Percentiles rank a stretch among this genome's conserved stretches.
Evolutionary conservation across 1,140 invertebrate species (phyloP).

Genomic region (Brachionus calyciflorus): DNA sequence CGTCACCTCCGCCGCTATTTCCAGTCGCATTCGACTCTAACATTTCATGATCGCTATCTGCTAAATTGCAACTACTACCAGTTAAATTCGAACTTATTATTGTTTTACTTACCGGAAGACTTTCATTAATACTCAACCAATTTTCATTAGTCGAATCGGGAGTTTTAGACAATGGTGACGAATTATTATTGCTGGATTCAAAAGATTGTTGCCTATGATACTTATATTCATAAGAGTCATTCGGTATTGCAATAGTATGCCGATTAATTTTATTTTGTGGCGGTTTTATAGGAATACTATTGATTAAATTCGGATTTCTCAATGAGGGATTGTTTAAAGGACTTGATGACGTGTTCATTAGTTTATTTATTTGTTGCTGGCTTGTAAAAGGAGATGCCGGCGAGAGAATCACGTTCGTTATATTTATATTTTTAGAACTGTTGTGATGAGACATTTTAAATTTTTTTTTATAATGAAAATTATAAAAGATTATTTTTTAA

Average conservation of each 20-base stretch:
- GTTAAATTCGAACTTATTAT: not conserved
- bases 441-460: constrained; percentile 20
- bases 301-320: not conserved
- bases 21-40: constrained; percentile 5
- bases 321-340: not conserved
- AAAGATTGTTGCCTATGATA: constrained; percentile 2
- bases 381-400: constrained; percentile 13
- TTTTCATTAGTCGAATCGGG: constrained; percentile 36
- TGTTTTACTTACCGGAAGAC: not conserved
- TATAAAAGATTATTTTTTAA: not conserved
- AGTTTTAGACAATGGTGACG: constrained; percentile 35
- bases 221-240: not conserved
- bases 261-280: not conserved
- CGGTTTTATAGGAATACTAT: not conserved
- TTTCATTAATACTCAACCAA: constrained; percentile 37
- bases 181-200: constrained; percentile 31
- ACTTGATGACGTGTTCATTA: not conserved
- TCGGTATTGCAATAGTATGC: constrained; percentile 5
- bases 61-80: constrained; percentile 21
- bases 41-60: constrained; percentile 39
- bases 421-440: constrained; percentile 2
- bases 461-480: not conserved
- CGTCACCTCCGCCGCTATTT: constrained; percentile 21
- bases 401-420: constrained; percentile 5
- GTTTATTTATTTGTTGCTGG: constrained; percentile 1